Percentiles rank a stretch among this genome's conserved stretches.
Conservation (phyloP, 2,113 vertebrate species). For the Microtus pennsylvanicus region DNA sequence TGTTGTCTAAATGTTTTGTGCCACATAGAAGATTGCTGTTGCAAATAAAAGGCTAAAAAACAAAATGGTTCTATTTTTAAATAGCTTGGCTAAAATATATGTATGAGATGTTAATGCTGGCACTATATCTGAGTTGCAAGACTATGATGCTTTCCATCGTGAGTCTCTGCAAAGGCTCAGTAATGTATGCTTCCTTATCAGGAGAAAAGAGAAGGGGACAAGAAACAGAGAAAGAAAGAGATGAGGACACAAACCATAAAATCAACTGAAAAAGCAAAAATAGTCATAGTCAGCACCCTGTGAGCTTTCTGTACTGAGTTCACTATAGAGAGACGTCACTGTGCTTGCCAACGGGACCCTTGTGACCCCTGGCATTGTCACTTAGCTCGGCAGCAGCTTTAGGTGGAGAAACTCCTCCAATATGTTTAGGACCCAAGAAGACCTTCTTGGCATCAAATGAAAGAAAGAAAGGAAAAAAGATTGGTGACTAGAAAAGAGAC, state of each 20-base stretch:
- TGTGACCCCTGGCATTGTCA: neutral
- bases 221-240: neutral
- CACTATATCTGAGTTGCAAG: neutral
- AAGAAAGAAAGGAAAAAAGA: neutral
- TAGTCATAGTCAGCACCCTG: neutral
- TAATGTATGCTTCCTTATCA: neutral
- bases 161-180: neutral
- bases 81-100: neutral
- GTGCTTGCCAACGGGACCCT: neutral
- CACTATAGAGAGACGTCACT: neutral
- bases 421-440: neutral
- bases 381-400: neutral
- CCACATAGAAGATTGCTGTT: neutral
- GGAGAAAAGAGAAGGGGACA: neutral
- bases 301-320: neutral
- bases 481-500: neutral
- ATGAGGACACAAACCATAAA: neutral
- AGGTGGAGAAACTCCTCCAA: neutral
- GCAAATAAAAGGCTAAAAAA: neutral
- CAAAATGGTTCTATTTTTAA: neutral
- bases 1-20: neutral
- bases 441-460: neutral
- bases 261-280: neutral
- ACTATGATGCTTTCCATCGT: neutral
- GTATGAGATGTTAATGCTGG: neutral